Evolutionary conservation across 2,888 invertebrate genomes (phyloP).

Genomic region (Panorpa germanica): DNA sequence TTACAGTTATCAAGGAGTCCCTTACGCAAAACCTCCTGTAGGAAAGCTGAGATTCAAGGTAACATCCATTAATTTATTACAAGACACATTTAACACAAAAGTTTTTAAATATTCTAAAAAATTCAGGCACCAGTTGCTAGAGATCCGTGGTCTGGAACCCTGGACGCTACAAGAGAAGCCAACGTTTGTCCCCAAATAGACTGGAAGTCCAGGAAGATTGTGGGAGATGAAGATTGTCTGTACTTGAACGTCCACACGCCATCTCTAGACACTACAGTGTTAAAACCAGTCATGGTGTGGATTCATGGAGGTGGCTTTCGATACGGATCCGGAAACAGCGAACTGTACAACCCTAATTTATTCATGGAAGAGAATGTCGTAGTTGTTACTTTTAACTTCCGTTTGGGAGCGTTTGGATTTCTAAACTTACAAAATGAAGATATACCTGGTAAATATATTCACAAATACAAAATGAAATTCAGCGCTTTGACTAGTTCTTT

Average conservation of each 20-base stretch:
- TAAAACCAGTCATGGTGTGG: slow-evolving; percentile 35
- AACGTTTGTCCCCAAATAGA: slow-evolving; percentile 42
- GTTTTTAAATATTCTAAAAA: too few species aligned
- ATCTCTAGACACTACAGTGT: slow-evolving; percentile 26
- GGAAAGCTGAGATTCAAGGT: too few species aligned
- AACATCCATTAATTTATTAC: too few species aligned
- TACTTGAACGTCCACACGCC: slow-evolving; percentile 42
- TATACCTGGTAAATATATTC: slow-evolving; percentile 35
- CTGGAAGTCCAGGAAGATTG: too few species aligned
- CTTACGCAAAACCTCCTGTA: too few species aligned
- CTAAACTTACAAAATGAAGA: slow-evolving; percentile 32
- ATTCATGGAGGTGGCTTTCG: slow-evolving; percentile 34
- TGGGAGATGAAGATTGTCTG: slow-evolving; percentile 36
- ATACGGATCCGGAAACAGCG: slow-evolving; percentile 30
- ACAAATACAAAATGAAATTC: too few species aligned
- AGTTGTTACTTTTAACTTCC: slow-evolving; percentile 32
- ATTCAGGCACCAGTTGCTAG: slow-evolving; percentile 29
- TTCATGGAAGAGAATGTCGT: slow-evolving; percentile 30
- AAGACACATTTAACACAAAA: too few species aligned
- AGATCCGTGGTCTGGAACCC: slow-evolving; percentile 32
- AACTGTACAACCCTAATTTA: slow-evolving; percentile 31
- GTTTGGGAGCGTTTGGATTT: slow-evolving; percentile 32
- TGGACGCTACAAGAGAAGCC: slow-evolving; percentile 39
- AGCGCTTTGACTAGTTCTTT: too few species aligned
- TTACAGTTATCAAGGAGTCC: too few species aligned